Base-by-base conservation (phyloP, 2,113 vertebrate species). In the Dascyllus trimaculatus region DNA sequence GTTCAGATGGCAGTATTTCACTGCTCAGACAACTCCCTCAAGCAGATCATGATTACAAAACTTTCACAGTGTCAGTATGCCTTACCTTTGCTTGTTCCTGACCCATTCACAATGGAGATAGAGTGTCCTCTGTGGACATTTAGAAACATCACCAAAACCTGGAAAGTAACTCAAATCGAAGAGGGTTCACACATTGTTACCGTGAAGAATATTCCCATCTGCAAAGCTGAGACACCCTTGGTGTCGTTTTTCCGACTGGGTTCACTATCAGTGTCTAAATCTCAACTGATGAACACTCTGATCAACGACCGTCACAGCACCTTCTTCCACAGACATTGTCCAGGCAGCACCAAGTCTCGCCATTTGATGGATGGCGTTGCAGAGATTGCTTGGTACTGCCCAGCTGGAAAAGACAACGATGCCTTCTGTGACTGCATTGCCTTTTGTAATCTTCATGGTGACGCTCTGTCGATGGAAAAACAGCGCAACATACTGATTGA, bases 311-410 rank as follows among this genome's bases (percentile, higher is more conserved):
- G 66, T 35, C 80, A 85, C 74, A 70, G 4, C 49, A 83, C 82
- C 46, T 96, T 96, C 88, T 95, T 93, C 75, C 92, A 95, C 60
- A 76, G 89, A 53, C 78, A 96, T 66, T 95, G 92, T 22, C 58
- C 56, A 76, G 93, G 93, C 2, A 94, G 89, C 85, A 94, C 58
- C 45, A 92, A 85, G 74, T 72, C 85, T 43, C 62, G 75, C 25
- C 61, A 93, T 53, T 21, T 96, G 68, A 93, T 95, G 93, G 87
- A 78, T 11, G 93, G 94, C 1, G 69, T 96, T 9, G 93, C 93
- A 84, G 95, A 96, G 90, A 93, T 96, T 38, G 86, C 90, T 71
- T 96, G 95, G 95, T 96, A 95, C 84, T 95, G 87, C 22, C 94
- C 95, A 4, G 59, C 87, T 10, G 94, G 92, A 0, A 93, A 89